Evolutionary conservation across 2,113 vertebrate genomes (phyloP).

Genomic region (Lophotis ruficrista): DNA sequence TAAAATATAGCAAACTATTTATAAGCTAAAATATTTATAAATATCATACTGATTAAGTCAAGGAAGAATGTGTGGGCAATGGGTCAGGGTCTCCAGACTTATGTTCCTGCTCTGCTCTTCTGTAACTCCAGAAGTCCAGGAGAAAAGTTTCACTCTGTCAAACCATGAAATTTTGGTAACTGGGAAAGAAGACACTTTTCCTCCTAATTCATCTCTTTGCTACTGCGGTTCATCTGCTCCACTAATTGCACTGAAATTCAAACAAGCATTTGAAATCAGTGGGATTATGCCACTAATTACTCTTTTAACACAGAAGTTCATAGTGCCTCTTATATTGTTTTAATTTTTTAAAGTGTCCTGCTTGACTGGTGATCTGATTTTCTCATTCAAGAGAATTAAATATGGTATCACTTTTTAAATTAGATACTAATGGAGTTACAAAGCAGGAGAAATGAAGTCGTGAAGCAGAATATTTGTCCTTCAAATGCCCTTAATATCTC

Average conservation of each 20-base stretch:
- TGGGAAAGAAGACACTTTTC: neutral
- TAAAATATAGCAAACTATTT: neutral
- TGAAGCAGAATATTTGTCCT: neutral
- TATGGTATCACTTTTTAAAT: neutral
- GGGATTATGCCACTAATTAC: neutral
- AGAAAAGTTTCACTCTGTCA: neutral
- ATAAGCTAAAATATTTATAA: neutral
- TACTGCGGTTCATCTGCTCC: neutral
- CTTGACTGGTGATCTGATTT: neutral
- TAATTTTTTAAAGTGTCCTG: neutral
- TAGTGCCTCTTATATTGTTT: neutral
- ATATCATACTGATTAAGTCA: neutral
- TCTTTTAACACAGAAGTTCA: neutral
- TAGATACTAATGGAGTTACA: neutral
- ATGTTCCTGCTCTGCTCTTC: neutral
- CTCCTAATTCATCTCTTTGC: neutral
- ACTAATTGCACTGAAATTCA: neutral
- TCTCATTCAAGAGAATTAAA: neutral
- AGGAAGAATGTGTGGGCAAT: neutral
- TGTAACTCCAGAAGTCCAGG: neutral
- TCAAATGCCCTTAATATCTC: neutral
- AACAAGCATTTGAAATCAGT: neutral
- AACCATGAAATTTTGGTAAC: neutral
- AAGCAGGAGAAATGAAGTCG: neutral
- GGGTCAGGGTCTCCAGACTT: neutral